Percentiles rank a stretch among this genome's conserved stretches.
Conservation (phyloP, 2,888 invertebrate species). For the Nephrocerus scutellatus region DNA sequence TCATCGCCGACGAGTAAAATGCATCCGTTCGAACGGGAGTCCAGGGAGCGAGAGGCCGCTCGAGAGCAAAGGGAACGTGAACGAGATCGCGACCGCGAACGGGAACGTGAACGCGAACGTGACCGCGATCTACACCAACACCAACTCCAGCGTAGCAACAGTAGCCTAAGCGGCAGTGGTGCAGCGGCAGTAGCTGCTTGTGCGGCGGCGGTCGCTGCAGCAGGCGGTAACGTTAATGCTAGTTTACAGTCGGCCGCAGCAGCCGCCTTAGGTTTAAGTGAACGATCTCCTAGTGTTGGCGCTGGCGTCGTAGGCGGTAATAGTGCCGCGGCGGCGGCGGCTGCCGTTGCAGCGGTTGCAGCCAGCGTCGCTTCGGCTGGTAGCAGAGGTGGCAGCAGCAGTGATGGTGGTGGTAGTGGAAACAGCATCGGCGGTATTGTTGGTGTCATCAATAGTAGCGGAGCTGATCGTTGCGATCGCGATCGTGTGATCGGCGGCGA, state of each 20-base stretch:
- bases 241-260: conserved; percentile 35
- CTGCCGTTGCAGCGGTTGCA: conserved; percentile 24
- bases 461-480: too few species aligned
- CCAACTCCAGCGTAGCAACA: conserved; percentile 42
- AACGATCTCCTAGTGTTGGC: conserved; percentile 46
- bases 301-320: conserved; percentile 32
- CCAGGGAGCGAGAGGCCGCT: conserved; percentile 27
- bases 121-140: conserved; percentile 41
- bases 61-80: conserved; percentile 38
- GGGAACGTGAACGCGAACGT: conserved; percentile 28
- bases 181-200: conserved; percentile 37
- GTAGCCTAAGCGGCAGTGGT: conserved; percentile 39
- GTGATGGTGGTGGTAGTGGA: conserved; percentile 26
- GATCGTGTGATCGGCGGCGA: conserved; percentile 37
- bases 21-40: conserved; percentile 29
- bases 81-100: conserved; percentile 35
- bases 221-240: conserved; percentile 36
- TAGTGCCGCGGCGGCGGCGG: conserved; percentile 17
- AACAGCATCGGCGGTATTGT: conserved; percentile 29
- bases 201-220: conserved; percentile 36
- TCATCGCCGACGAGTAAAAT: conserved; percentile 41
- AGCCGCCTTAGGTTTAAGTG: conserved; percentile 39
- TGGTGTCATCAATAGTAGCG: conserved; percentile 35
- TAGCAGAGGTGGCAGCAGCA: conserved; percentile 19
- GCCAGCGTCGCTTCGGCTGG: conserved; percentile 24